Evolutionary conservation across 2,113 vertebrate genomes (phyloP).

Genomic region (Cavia porcellus): DNA sequence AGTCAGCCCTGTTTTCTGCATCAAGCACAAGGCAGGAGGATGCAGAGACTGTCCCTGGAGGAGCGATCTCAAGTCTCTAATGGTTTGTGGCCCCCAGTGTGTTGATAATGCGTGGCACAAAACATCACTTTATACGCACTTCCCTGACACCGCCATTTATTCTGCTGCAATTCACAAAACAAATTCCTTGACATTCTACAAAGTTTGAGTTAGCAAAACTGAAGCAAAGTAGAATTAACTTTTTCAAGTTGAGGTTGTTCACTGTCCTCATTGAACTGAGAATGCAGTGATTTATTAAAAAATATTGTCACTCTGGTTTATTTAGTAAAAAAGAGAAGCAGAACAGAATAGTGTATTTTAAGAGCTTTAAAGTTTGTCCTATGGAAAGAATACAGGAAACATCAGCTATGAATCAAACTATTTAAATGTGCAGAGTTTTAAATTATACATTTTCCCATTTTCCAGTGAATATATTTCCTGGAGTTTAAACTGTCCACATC

Average conservation of each 20-base stretch:
- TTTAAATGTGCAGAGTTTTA: background rate
- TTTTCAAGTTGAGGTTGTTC: background rate
- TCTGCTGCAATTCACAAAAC: background rate
- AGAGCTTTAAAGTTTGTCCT: background rate
- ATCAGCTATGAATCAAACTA: background rate
- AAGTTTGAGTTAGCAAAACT: background rate
- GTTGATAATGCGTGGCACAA: background rate
- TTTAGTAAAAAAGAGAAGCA: background rate
- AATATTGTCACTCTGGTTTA: background rate
- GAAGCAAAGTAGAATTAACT: background rate
- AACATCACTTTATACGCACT: background rate
- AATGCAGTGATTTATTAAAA: background rate
- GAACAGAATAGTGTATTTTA: background rate
- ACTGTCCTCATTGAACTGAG: background rate
- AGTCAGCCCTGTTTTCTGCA: too few relatives aligned
- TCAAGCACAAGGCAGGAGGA: too few relatives aligned
- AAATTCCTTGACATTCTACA: background rate
- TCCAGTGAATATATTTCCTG: background rate
- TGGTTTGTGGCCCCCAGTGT: background rate
- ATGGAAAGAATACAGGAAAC: background rate
- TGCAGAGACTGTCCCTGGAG: rapidly evolving
- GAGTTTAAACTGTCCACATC: background rate
- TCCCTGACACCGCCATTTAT: background rate
- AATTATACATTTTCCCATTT: background rate
- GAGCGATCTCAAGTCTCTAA: too few relatives aligned